phyloP scores from a whole-genome alignment of 1,140 invertebrate genomes.

The Campoletis sonorensis region DNA sequence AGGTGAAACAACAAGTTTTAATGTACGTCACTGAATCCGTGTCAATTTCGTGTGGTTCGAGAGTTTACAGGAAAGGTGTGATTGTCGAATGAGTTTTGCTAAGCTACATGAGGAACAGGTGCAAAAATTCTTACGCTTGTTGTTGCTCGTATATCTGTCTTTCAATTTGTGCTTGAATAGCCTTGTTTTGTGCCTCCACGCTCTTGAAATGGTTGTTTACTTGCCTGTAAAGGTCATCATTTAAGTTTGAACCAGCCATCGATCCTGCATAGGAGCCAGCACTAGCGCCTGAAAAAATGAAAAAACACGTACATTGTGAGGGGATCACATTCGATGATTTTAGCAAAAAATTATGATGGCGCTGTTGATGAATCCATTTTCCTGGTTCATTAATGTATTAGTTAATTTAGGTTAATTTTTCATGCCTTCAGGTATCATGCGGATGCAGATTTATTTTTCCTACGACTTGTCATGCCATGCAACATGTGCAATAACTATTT shows the following conservation, averaged over 20 bases:
- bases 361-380: slow-evolving; percentile 17
- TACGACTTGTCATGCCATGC: background rate
- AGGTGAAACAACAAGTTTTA: background rate
- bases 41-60: background rate
- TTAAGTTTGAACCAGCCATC: background rate
- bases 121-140: slow-evolving; percentile 59
- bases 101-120: background rate
- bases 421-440: slow-evolving; percentile 39
- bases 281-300: background rate
- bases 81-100: background rate
- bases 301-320: background rate
- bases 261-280: slow-evolving; percentile 24
- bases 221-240: slow-evolving; percentile 47
- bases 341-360: background rate
- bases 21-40: background rate
- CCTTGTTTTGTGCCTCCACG: slow-evolving; percentile 51
- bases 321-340: background rate
- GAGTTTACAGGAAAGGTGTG: background rate
- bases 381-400: slow-evolving; percentile 14
- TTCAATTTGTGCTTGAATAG: slow-evolving; percentile 56
- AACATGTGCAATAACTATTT: background rate
- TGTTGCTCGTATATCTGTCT: slow-evolving; percentile 58
- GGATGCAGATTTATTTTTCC: background rate
- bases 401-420: background rate
- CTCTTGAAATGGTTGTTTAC: slow-evolving; percentile 55